Evolutionary conservation across 2,797 vertebrate genomes (phyloP).

Genomic region (Gila robusta): DNA sequence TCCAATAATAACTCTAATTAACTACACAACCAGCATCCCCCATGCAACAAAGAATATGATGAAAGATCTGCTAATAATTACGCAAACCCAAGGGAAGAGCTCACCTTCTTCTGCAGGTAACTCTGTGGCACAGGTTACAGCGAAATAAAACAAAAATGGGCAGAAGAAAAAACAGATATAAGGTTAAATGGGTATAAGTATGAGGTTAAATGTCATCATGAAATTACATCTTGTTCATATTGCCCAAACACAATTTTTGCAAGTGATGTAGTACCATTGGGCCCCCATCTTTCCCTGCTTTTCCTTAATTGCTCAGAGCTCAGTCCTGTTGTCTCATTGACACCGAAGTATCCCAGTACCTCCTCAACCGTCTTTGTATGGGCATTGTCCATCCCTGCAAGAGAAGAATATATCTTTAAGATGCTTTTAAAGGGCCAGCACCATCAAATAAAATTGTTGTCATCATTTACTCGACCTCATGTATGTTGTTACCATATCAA

Average conservation of each 20-base stretch:
- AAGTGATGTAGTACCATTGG: slow-evolving; percentile 75
- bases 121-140: slow-evolving; percentile 66
- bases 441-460: background rate
- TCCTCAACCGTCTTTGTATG: slow-evolving; percentile 86
- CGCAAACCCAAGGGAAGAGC: slow-evolving; percentile 39
- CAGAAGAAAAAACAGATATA: slow-evolving; percentile 11
- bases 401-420: background rate
- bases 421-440: background rate
- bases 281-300: slow-evolving; percentile 80
- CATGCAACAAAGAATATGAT: slow-evolving; percentile 40
- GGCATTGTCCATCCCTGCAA: slow-evolving; percentile 82
- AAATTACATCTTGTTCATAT: background rate
- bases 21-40: slow-evolving; percentile 38
- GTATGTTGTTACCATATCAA: background rate
- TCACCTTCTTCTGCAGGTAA: slow-evolving; percentile 83
- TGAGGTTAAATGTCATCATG: background rate
- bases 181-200: background rate
- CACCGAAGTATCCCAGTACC: slow-evolving; percentile 77
- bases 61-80: slow-evolving; percentile 30
- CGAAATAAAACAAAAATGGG: slow-evolving; percentile 15
- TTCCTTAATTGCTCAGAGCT: slow-evolving; percentile 83
- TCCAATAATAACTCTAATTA: slow-evolving; percentile 54
- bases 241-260: background rate
- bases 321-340: slow-evolving; percentile 83
- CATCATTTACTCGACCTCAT: background rate